These are phyloP conservation scores for Drosophila koepferae DNA, from an alignment of 2,888 invertebrate genomes.

Conservation along the genomic window DNA sequence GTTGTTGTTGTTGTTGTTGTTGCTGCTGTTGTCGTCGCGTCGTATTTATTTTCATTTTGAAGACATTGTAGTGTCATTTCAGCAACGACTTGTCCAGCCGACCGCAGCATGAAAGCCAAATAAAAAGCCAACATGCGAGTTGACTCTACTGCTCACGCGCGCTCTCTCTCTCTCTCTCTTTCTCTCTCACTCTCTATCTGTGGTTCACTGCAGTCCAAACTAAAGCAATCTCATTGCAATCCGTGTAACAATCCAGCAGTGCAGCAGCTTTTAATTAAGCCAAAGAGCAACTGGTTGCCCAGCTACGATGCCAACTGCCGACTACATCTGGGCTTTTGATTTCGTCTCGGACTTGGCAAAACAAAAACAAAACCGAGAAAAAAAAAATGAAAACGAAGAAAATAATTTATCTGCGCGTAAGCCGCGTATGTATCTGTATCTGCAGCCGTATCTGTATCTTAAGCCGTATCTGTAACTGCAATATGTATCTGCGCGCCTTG, in stretches of 20 bases:
- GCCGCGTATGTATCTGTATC: conserved; percentile 59
- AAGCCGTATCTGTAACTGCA: conserved; percentile 63
- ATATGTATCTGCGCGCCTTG: conserved; percentile 56
- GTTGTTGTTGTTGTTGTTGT: conserved; percentile 2
- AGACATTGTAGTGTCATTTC: conserved; percentile 82
- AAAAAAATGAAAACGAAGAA: not conserved
- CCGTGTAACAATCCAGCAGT: conserved; percentile 75
- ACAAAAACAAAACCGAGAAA: not conserved
- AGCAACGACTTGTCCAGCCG: conserved; percentile 70
- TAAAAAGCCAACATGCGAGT: conserved; percentile 52
- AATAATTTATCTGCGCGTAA: conserved; percentile 80
- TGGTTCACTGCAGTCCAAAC: not conserved
- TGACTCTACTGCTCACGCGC: not conserved
- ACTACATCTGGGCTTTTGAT: conserved; percentile 15
- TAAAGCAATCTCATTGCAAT: conserved; percentile 51
- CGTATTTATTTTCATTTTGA: conserved; percentile 82
- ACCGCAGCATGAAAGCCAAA: conserved; percentile 76
- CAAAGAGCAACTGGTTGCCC: conserved; percentile 79
- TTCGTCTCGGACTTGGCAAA: conserved; percentile 30
- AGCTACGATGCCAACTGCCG: conserved; percentile 7
- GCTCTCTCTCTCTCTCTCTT: not conserved
- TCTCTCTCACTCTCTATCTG: not conserved
- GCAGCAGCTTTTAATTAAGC: conserved; percentile 81
- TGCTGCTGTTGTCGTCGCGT: conserved; percentile 32
- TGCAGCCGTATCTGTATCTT: conserved; percentile 57